Evolutionary conservation across 2,113 vertebrate species (phyloP), one percentile per base, ranked within the genome.

Genomic region (Periophthalmus modestus): DNA sequence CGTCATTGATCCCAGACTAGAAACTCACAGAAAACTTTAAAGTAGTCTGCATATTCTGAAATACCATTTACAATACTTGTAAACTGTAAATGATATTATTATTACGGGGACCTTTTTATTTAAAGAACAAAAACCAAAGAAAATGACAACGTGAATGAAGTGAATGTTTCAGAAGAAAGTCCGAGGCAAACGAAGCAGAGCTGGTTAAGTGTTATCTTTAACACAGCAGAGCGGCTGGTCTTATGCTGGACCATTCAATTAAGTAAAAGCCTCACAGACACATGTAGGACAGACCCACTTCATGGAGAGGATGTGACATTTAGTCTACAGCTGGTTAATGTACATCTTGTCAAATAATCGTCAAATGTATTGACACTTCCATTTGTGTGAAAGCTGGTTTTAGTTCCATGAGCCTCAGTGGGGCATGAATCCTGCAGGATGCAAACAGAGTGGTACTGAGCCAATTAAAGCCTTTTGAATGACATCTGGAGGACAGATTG

Each of bases 161-260:
- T 80, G 71, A 73, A 65, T 59, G 72, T 69, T 73, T 65, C 19
- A 82, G 18, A 80, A 66, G 82, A 55, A 33, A 66, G 68, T 75
- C 82, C 65, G 82, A 85, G 43, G 69, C 43, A 79, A 61, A 78
- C 47, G 61, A 52, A 76, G 55, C 66, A 54, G 50, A 82, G 36
- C 28, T 50, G 48, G 52, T 81, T 33, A 34, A 18, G 24, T 63
- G 69, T 65, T 72, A 86, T 86, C 78, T 78, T 70, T 73, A 82
- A 84, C 16, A 71, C 71, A 73, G 66, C 77, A 89, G 82, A 77
- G 77, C 65, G 66, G 85, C 78, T 68, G 81, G 76, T 72, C 62
- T 71, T 69, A 54, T 66, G 63, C 9, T 10, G 14, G 72, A 68
- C 7, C 66, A 80, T 72, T 73, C 18, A 87, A 73, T 78, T 74